These are phyloP conservation scores for Xiphorhynchus erythropygius DNA, from an alignment of 2,797 vertebrate genomes.

Conservation along the genomic window DNA sequence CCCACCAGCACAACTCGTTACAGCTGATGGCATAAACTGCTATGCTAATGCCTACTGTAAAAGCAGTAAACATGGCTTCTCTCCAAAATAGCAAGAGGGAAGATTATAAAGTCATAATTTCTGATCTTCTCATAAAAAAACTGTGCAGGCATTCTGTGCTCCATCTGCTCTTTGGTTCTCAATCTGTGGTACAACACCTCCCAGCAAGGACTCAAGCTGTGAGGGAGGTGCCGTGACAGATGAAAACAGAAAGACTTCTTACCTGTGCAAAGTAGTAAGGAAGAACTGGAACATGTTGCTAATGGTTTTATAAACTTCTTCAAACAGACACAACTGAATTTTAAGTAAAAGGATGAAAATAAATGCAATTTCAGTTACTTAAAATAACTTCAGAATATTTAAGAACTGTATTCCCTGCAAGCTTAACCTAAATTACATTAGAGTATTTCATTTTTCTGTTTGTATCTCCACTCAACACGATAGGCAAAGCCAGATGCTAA, in stretches of 20 bases:
- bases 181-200: not conserved
- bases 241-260: not conserved
- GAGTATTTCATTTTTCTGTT: not conserved
- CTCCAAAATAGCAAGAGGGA: conserved; percentile 40
- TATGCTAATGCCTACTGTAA: conserved; percentile 12
- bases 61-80: conserved; percentile 20
- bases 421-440: not conserved
- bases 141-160: conserved; percentile 32
- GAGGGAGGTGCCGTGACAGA: not conserved
- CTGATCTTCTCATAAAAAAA: conserved; percentile 33
- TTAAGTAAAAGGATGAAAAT: not conserved
- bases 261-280: not conserved
- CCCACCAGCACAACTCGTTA: not conserved
- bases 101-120: conserved; percentile 61
- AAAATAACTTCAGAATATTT: not conserved
- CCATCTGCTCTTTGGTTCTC: conserved; percentile 50
- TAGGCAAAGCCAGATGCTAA: not conserved
- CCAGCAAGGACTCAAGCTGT: not conserved
- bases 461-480: not conserved
- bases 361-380: not conserved
- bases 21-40: conserved; percentile 15
- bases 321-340: not conserved
- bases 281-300: not conserved
- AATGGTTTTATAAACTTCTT: not conserved
- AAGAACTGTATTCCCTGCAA: not conserved